Evolutionary conservation across 2,888 invertebrate species (phyloP).

Genomic region (Drosophila paracracens): DNA sequence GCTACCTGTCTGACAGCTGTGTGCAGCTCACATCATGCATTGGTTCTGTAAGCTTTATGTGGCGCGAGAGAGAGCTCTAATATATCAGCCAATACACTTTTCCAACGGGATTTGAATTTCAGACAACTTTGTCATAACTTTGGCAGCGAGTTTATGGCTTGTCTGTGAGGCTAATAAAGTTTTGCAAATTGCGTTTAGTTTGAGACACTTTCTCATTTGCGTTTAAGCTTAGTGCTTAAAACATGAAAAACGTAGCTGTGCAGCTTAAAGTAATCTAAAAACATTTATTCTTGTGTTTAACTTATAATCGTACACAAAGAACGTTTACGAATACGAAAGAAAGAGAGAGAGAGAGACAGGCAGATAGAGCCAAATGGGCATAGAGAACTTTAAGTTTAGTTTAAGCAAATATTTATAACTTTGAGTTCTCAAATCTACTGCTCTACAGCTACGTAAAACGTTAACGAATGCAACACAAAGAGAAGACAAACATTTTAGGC

Average conservation of each 20-base stretch:
- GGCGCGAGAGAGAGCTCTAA: neutral
- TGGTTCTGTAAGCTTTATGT: conserved; percentile 23
- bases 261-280: neutral
- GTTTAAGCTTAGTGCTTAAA: conserved; percentile 8
- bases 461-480: neutral
- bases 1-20: conserved; percentile 10
- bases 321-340: neutral
- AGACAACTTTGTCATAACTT: conserved; percentile 46
- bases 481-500: neutral
- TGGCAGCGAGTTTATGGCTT: conserved; percentile 34
- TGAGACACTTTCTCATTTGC: conserved; percentile 32
- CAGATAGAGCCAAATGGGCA: neutral
- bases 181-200: conserved; percentile 23
- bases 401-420: neutral
- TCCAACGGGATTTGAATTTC: conserved; percentile 46
- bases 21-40: conserved; percentile 21
- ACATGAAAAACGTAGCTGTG: neutral
- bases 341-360: neutral
- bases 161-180: conserved; percentile 43
- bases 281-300: neutral
- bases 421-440: neutral
- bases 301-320: neutral
- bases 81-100: conserved; percentile 37
- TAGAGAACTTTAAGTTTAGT: neutral
- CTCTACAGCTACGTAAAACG: neutral